phyloP scores from a whole-genome alignment of 2,888 invertebrate species.

The Agrilus mali region DNA sequence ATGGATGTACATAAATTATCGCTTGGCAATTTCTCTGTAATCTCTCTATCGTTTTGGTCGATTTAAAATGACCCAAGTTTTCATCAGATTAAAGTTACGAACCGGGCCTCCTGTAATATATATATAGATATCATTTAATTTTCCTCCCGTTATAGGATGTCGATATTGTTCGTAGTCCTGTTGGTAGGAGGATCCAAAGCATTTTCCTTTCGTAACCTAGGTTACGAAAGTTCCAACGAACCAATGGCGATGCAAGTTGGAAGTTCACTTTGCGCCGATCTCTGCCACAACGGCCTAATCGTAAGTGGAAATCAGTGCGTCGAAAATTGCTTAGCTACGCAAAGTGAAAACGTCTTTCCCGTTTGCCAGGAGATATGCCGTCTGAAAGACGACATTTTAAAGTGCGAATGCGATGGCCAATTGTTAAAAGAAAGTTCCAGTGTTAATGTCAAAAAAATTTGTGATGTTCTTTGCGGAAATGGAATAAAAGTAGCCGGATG shows the following conservation, averaged over 20 bases:
- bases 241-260: slow-evolving; percentile 30
- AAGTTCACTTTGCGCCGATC: slow-evolving; percentile 31
- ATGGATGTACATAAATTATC: too few species aligned
- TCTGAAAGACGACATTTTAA: slow-evolving; percentile 28
- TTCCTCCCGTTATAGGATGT: slow-evolving; percentile 24
- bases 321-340: slow-evolving; percentile 37
- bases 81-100: too few species aligned
- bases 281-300: slow-evolving; percentile 31
- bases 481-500: slow-evolving; percentile 40
- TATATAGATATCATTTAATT: slow-evolving; percentile 8
- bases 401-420: slow-evolving; percentile 24
- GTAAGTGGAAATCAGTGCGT: slow-evolving; percentile 43
- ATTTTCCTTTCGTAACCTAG: slow-evolving; percentile 19
- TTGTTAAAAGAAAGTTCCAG: slow-evolving; percentile 10
- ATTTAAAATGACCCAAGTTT: background rate
- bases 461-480: slow-evolving; percentile 34
- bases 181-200: slow-evolving; percentile 21
- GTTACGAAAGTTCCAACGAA: slow-evolving; percentile 20
- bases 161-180: slow-evolving; percentile 22
- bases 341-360: slow-evolving; percentile 21
- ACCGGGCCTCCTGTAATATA: slow-evolving; percentile 2
- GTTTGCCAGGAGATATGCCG: too few species aligned
- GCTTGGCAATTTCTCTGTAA: too few species aligned
- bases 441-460: slow-evolving; percentile 20
- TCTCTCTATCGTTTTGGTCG: background rate